phyloP scores from a whole-genome alignment of 2,113 vertebrate genomes.

The Heliornis fulica region DNA sequence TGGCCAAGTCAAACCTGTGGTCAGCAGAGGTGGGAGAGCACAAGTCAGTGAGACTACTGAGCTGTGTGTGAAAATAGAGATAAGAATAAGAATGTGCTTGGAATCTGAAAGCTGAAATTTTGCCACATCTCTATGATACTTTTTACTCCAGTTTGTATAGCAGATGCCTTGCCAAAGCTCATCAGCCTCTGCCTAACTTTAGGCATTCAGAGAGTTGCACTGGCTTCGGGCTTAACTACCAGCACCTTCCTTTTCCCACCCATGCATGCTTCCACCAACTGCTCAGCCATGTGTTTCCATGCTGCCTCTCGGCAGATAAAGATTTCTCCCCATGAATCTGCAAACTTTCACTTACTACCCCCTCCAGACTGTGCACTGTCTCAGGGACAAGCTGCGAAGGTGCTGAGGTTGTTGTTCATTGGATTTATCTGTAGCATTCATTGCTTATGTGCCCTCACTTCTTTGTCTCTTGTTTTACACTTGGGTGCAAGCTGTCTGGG shows the following conservation, averaged over 20 bases:
- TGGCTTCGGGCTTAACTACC: not conserved
- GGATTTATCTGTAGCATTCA: not conserved
- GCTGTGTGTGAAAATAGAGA: not conserved
- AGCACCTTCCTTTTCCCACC: not conserved
- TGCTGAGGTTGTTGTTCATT: not conserved
- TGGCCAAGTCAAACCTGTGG: not conserved
- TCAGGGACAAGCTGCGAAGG: not conserved
- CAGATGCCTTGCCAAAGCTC: not conserved
- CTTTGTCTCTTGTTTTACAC: not conserved
- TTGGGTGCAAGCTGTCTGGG: not conserved
- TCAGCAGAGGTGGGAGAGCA: not conserved
- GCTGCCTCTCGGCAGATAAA: not conserved
- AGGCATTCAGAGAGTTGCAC: not conserved
- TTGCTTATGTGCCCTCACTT: not conserved
- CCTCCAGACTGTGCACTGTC: not conserved
- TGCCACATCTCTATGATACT: not conserved
- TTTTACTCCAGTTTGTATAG: not conserved
- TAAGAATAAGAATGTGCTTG: not conserved
- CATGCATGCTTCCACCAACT: not conserved
- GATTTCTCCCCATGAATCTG: not conserved
- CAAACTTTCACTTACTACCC: not conserved
- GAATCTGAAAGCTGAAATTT: not conserved
- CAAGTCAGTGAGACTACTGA: not conserved
- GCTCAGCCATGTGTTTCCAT: fast-evolving
- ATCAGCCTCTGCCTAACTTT: not conserved